phyloP scores from a whole-genome alignment of 2,888 invertebrate genomes.

The Synergus gifuensis region DNA sequence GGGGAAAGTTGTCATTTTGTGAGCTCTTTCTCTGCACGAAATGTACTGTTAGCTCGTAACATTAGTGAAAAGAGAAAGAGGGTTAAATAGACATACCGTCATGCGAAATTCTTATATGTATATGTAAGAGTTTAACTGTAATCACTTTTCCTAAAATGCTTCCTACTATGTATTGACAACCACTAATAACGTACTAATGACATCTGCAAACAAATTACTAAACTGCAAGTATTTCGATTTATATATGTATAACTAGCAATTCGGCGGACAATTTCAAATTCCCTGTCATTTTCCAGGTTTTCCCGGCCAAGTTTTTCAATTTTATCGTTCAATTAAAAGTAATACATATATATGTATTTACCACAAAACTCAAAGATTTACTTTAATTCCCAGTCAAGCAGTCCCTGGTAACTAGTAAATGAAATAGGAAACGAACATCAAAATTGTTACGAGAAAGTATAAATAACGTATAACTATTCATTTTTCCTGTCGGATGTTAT shows the following conservation, averaged over 20 bases:
- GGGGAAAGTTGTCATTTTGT: slow-evolving; percentile 63
- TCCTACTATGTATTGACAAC: not conserved
- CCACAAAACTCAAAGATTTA: too few relatives aligned
- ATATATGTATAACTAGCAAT: not conserved
- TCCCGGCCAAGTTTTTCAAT: too few relatives aligned
- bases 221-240: not conserved
- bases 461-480: too few relatives aligned
- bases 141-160: not conserved
- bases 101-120: slow-evolving; percentile 8
- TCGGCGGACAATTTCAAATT: not conserved
- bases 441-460: too few relatives aligned
- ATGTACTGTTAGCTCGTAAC: not conserved
- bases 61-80: slow-evolving; percentile 15
- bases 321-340: too few relatives aligned
- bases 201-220: not conserved
- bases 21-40: slow-evolving; percentile 37
- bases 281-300: too few relatives aligned
- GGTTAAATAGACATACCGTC: not conserved
- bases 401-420: too few relatives aligned
- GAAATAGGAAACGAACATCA: too few relatives aligned
- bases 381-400: too few relatives aligned
- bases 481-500: too few relatives aligned
- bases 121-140: not conserved
- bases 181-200: not conserved
- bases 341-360: too few relatives aligned